Percentiles rank a stretch among this genome's conserved stretches.
Conservation (phyloP, 2,888 invertebrate species). For the Lasioglossum malachurum region DNA sequence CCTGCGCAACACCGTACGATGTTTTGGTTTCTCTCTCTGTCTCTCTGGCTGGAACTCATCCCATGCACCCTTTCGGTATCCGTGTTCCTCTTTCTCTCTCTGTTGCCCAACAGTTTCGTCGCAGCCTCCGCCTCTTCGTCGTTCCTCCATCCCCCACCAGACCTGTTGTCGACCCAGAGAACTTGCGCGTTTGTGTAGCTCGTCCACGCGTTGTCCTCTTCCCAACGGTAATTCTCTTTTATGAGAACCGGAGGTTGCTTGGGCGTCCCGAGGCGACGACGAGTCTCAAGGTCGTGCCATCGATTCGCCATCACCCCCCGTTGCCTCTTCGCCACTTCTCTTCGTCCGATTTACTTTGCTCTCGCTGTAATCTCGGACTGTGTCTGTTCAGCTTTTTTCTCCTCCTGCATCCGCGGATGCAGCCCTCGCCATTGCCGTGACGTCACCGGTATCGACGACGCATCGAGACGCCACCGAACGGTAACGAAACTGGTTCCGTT, state of each 20-base stretch:
- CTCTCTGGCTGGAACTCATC: not conserved
- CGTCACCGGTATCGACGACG: constrained; percentile 46
- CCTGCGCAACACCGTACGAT: constrained; percentile 26
- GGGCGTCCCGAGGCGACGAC: constrained; percentile 68
- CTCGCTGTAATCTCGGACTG: constrained; percentile 13
- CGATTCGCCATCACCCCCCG: constrained; percentile 63
- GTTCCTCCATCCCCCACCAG: not conserved
- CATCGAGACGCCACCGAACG: constrained; percentile 25
- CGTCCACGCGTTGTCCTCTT: constrained; percentile 61
- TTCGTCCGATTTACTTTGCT: constrained; percentile 39
- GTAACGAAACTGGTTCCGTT: constrained; percentile 57
- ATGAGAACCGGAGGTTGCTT: constrained; percentile 68
- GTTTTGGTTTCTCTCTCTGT: constrained; percentile 8
- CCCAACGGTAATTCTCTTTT: constrained; percentile 66
- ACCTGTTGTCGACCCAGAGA: constrained; percentile 40
- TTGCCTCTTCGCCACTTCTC: constrained; percentile 31
- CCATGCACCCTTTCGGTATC: not conserved
- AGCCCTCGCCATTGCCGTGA: constrained; percentile 20
- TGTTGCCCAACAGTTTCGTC: constrained; percentile 9
- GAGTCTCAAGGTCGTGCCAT: constrained; percentile 74
- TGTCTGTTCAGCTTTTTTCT: not conserved
- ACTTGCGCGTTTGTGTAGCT: constrained; percentile 52
- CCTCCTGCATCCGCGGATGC: not conserved
- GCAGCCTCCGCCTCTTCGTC: constrained; percentile 1
- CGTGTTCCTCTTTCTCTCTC: not conserved